Conservation (phyloP, 2,797 vertebrate species). For the Sebastes kiyomatsui region DNA sequence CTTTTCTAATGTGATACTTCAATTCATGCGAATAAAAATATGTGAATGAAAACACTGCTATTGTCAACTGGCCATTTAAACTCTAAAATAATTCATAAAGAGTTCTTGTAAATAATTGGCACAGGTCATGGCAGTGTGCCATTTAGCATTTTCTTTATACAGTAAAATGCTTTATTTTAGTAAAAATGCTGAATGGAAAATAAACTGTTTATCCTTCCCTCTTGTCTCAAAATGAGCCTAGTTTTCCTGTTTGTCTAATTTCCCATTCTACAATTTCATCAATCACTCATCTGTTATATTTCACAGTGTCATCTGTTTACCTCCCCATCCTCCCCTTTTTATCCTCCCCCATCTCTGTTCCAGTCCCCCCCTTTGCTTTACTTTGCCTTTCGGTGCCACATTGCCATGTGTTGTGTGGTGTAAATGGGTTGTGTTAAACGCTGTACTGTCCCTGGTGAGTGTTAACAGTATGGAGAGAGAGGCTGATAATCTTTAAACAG, state of each 20-base stretch:
- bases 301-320: neutral
- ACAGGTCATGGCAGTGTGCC: neutral
- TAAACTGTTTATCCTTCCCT: neutral
- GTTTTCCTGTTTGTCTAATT: neutral
- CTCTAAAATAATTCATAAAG: neutral
- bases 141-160: fast-evolving
- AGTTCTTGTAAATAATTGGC: neutral
- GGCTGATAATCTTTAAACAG: slow-evolving; percentile 95
- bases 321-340: neutral
- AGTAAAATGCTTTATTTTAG: neutral
- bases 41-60: no score
- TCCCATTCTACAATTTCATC: neutral
- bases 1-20: fast-evolving
- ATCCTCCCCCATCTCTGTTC: neutral
- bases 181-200: neutral
- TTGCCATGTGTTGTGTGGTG: slow-evolving; percentile 70
- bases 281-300: slow-evolving; percentile 1
- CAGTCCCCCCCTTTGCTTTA: slow-evolving; percentile 20
- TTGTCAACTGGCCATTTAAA: neutral
- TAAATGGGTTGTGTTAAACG: slow-evolving; percentile 77
- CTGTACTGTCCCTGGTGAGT: slow-evolving; percentile 86
- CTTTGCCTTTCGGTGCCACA: slow-evolving; percentile 54
- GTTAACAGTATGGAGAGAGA: slow-evolving; percentile 93
- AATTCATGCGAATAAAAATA: no score
- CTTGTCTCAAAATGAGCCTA: neutral